These are phyloP conservation scores for Phalacrocorax carbo DNA, from an alignment of 2,113 vertebrate genomes.

Conservation along the genomic window DNA sequence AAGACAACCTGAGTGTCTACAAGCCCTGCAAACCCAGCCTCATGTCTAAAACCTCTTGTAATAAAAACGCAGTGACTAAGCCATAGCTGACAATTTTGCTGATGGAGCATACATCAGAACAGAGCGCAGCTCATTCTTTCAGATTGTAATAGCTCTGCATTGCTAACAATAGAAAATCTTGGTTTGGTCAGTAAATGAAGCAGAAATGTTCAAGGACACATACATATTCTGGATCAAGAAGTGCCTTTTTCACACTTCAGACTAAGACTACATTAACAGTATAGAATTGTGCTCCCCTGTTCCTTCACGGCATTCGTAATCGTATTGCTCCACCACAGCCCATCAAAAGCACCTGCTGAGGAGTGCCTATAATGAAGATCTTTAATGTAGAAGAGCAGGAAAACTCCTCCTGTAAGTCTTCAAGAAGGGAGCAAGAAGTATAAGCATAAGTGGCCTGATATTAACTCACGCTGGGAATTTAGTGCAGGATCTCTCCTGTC, in stretches of 20 bases:
- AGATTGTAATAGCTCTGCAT: constrained; percentile 1
- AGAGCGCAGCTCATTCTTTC: background rate
- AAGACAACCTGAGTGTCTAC: background rate
- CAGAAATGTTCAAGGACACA: constrained; percentile 35
- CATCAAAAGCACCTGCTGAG: background rate
- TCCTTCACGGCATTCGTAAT: background rate
- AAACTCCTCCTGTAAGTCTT: background rate
- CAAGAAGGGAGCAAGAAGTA: background rate
- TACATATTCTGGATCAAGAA: background rate
- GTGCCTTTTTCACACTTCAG: background rate
- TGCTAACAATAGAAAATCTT: constrained; percentile 47
- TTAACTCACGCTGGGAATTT: background rate
- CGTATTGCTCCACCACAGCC: background rate
- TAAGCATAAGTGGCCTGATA: background rate
- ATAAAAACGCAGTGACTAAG: constrained; percentile 11
- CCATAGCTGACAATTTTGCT: constrained; percentile 25
- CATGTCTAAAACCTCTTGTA: background rate
- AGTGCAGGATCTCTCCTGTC: background rate
- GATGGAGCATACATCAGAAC: background rate
- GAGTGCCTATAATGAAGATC: background rate
- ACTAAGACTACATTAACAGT: background rate
- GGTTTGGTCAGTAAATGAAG: constrained; percentile 18
- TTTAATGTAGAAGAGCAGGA: background rate
- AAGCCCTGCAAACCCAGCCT: background rate
- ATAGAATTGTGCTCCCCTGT: background rate